Evolutionary conservation across 2,113 vertebrate genomes (phyloP).

Genomic region (Willisornis vidua): DNA sequence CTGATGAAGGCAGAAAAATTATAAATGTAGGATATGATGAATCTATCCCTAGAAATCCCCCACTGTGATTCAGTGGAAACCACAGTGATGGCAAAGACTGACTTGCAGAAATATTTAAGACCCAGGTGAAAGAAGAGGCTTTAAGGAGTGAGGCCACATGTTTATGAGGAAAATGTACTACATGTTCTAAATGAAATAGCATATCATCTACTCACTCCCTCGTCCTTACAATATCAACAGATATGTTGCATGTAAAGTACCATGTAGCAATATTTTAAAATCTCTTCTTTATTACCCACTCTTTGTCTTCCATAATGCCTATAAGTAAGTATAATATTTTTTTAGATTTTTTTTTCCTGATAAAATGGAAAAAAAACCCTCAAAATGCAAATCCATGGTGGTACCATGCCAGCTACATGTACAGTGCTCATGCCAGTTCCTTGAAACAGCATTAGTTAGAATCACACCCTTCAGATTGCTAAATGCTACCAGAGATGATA

Average conservation of each 20-base stretch:
- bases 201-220: not conserved
- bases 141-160: not conserved
- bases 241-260: not conserved
- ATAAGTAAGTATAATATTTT: not conserved
- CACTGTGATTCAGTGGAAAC: not conserved
- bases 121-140: not conserved
- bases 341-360: not conserved
- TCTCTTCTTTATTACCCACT: not conserved
- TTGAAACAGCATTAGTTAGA: not conserved
- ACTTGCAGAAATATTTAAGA: not conserved
- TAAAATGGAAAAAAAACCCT: no score
- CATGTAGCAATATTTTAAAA: not conserved
- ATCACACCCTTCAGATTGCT: not conserved
- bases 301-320: not conserved
- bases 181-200: not conserved
- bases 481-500: not conserved
- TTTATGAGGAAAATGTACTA: not conserved
- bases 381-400: not conserved
- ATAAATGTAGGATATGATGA: not conserved
- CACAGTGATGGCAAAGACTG: not conserved
- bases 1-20: fast-evolving
- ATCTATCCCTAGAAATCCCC: not conserved
- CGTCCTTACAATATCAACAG: not conserved
- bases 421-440: not conserved
- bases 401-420: not conserved